phyloP scores from a whole-genome alignment of 2,888 invertebrate genomes.

The Pheosia tremula region DNA sequence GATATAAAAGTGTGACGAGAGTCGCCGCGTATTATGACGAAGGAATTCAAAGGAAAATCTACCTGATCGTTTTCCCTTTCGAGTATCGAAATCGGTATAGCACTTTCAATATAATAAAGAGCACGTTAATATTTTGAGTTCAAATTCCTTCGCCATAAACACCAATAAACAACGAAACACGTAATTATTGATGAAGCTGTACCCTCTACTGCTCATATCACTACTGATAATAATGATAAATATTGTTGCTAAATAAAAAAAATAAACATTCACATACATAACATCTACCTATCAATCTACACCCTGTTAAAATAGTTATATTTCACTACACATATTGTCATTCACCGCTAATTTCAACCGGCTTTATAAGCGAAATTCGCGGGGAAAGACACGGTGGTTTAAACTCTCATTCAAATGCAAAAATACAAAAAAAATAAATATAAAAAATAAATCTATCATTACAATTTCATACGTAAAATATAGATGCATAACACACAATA shows the following conservation, averaged over 20 bases:
- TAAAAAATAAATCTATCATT: constrained; percentile 50
- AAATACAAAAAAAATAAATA: constrained; percentile 43
- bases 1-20: constrained; percentile 55
- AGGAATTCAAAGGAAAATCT: constrained; percentile 38
- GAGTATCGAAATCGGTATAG: neutral
- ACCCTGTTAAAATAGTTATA: constrained; percentile 42
- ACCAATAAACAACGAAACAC: constrained; percentile 41
- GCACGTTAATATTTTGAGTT: constrained; percentile 16
- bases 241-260: constrained; percentile 47
- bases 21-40: constrained; percentile 48
- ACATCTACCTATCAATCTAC: constrained; percentile 80
- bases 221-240: constrained; percentile 50
- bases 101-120: neutral
- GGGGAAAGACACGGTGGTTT: constrained; percentile 35
- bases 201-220: constrained; percentile 62
- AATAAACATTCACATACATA: constrained; percentile 75
- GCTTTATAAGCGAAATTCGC: constrained; percentile 37
- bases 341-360: constrained; percentile 43
- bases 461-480: constrained; percentile 62
- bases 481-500: constrained; percentile 71
- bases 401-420: constrained; percentile 57
- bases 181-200: constrained; percentile 54
- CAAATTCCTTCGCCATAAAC: constrained; percentile 51
- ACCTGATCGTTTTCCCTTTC: constrained; percentile 7
- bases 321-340: constrained; percentile 35